Base-by-base conservation (phyloP, 2,797 vertebrate species). In the Bradypodion ventrale region DNA sequence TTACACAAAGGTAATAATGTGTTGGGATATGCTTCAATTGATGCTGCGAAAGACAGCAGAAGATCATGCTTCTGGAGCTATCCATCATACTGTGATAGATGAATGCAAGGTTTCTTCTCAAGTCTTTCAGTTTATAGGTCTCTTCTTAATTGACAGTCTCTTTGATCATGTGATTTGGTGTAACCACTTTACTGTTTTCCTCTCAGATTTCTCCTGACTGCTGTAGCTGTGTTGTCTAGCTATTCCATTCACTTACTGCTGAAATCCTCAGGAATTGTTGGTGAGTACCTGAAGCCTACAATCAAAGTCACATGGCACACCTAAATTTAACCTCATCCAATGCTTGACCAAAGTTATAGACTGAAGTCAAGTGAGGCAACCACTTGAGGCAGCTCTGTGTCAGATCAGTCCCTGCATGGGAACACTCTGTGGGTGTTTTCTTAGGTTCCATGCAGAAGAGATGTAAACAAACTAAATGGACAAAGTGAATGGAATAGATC, bases 221-320 rank as follows among this genome's bases (percentile, higher is more conserved):
- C 96, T 0, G 97, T 99, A 0, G 98, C 98, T 73, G 92, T 96
- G 66, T 96, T 99, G 72, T 99, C 99, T 42, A 97, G 93, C 76
- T 99, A 99, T 89, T 99, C 99, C 89, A 98, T 99, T 92, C 98
- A 99, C 87, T 95, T 99, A 89, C 94, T 99, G 90, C 97, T 99
- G 84, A 99, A 99, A 95, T 96, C 97, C 77, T 98, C 99, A 0
- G 98, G 98, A 73, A 96, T 99, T 56, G 98, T 99, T 89, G 99
- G 99, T 99, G 92, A 96, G 96, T 95, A 63, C 23, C 0, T 0
- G 44, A 37, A 60, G 78, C 74, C 52, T 81, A 0, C 3, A 70
- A 23, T 3, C 3, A 8, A 0, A 9, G 49, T 56, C 25, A 56
- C 0, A 0, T 74, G 66, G 37, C 10, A 4, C 0, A 0, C 0